Conservation (phyloP, 2,113 vertebrate genomes). For the Proterorhinus semilunaris region DNA sequence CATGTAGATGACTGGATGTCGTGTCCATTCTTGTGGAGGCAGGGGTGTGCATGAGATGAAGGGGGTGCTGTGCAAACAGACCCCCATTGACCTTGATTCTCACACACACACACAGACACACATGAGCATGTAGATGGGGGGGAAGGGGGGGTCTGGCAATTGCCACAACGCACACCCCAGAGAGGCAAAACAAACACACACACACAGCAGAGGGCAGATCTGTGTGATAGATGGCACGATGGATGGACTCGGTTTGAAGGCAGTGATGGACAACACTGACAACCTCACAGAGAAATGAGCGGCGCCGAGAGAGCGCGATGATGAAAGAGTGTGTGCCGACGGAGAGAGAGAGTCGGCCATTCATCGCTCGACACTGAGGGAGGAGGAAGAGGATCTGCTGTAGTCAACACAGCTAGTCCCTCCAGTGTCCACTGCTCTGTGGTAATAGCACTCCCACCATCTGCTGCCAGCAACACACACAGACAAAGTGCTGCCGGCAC, state of each 20-base stretch:
- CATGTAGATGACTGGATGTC: slow-evolving; percentile 53
- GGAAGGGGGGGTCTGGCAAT: slow-evolving; percentile 35
- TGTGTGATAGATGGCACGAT: slow-evolving; percentile 52
- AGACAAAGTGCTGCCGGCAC: slow-evolving; percentile 44
- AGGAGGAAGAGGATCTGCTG: slow-evolving; percentile 37
- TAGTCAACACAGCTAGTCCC: slow-evolving; percentile 47
- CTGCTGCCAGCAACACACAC: slow-evolving; percentile 55
- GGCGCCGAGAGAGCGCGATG: slow-evolving; percentile 49
- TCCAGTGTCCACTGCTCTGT: slow-evolving; percentile 45
- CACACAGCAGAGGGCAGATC: slow-evolving; percentile 33
- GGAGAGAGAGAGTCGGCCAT: slow-evolving; percentile 57
- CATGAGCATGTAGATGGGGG: slow-evolving; percentile 11
- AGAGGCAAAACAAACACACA: slow-evolving; percentile 3
- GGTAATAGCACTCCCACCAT: slow-evolving; percentile 58
- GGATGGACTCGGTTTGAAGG: slow-evolving; percentile 42
- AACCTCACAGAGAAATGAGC: slow-evolving; percentile 58
- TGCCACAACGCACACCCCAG: slow-evolving; percentile 16
- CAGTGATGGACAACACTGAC: slow-evolving; percentile 56
- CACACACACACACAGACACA: slow-evolving; percentile 37
- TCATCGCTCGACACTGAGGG: slow-evolving; percentile 52
- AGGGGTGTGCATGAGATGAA: slow-evolving; percentile 15
- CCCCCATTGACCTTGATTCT: slow-evolving; percentile 76
- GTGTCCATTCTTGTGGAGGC: slow-evolving; percentile 25
- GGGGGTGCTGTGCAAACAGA: slow-evolving; percentile 53
- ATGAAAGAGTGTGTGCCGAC: slow-evolving; percentile 51